These are phyloP conservation scores for Caenorhabditis sinica DNA, from an alignment of 2,888 invertebrate genomes.

Conservation along the genomic window DNA sequence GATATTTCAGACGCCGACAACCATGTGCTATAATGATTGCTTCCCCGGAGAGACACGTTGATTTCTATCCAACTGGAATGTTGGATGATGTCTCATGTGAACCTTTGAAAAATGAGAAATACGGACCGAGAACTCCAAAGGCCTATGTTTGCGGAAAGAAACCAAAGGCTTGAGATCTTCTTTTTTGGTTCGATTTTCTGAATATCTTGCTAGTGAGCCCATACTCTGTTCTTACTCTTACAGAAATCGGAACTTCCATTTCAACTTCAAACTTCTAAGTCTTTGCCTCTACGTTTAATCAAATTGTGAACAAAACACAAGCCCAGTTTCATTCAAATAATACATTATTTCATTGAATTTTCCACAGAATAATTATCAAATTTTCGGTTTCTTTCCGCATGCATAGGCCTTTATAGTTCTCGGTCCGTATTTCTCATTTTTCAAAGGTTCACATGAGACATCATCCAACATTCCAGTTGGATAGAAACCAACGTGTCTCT, in stretches of 20 bases:
- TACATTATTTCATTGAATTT: no score
- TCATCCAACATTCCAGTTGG: not conserved
- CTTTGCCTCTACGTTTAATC: no score
- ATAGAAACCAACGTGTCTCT: not conserved
- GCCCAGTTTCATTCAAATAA: no score
- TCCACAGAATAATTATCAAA: no score
- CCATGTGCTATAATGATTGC: not conserved
- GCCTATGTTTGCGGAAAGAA: slow-evolving; percentile 6
- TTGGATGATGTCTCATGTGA: not conserved
- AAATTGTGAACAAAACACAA: no score
- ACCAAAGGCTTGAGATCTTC: not conserved
- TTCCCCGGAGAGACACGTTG: not conserved
- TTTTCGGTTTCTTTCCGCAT: not conserved
- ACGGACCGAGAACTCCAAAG: not conserved
- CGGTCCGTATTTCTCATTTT: not conserved
- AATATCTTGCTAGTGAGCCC: no score
- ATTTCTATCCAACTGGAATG: not conserved
- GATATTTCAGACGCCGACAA: not conserved
- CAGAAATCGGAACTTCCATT: no score
- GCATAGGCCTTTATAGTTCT: not conserved
- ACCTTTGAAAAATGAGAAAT: no score
- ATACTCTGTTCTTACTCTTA: no score
- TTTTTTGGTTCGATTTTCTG: no score
- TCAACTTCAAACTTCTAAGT: no score
- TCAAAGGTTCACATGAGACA: no score